Percentiles rank a stretch among this genome's conserved stretches.
phyloP scores from a whole-genome alignment of 2,113 vertebrate species.

The Lepus timidus region DNA sequence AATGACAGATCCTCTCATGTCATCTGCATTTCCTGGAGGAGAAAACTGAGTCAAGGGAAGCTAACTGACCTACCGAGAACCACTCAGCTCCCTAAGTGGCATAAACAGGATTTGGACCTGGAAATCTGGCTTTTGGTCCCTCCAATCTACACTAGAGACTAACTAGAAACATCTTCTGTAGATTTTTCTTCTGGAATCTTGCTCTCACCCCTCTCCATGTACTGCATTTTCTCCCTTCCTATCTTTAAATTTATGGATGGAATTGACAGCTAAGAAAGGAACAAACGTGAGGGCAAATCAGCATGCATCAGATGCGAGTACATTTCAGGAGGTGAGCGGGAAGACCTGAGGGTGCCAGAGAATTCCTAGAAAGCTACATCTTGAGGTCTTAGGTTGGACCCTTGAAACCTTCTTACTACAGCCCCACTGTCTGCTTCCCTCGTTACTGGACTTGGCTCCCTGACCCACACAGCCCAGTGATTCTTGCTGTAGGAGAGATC shows the following conservation, averaged over 20 bases:
- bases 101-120: not conserved
- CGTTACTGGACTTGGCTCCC: too few species aligned
- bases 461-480: not conserved
- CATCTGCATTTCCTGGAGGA: not conserved
- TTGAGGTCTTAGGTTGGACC: not conserved
- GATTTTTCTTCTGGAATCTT: not conserved
- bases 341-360: too few species aligned
- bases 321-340: not conserved
- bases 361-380: not conserved
- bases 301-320: too few species aligned
- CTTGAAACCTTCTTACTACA: too few species aligned
- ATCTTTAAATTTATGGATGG: not conserved
- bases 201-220: not conserved
- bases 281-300: not conserved
- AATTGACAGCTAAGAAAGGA: not conserved
- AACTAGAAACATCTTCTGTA: not conserved
- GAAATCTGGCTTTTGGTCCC: not conserved
- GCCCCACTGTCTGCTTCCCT: not conserved
- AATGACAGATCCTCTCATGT: not conserved
- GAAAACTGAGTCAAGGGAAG: not conserved
- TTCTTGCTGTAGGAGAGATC: not conserved
- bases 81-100: not conserved
- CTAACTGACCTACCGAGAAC: not conserved
- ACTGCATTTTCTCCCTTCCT: not conserved
- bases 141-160: not conserved